Evolutionary conservation across 2,888 invertebrate species (phyloP), one percentile per base, ranked within the genome.

Genomic region (Fabriciana adippe): DNA sequence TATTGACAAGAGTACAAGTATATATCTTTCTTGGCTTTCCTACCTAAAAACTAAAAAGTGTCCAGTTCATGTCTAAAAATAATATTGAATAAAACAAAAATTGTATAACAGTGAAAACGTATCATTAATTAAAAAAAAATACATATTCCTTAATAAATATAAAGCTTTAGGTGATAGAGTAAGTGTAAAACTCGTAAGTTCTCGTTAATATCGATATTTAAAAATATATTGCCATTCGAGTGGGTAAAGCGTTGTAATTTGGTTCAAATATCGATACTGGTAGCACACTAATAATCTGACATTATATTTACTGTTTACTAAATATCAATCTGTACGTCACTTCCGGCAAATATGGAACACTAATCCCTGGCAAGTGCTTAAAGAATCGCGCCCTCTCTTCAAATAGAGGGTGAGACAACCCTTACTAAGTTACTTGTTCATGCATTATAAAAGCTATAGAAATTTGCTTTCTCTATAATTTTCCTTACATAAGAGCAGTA

Each of bases 351-450:
- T 73, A 75, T 75, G 72, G 70, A 74, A 74, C 76, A 74, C 75
- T 76, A 78, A 79, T 79, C 78, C 75, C 71, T 72, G 73, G 68
- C 72, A 73, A 74, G 78, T 75, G 75, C 74, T 71, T 69, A 72
- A 72, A 73, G 74, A 76, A 74, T 75, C 68, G 66, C 72, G 61
- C 75, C 74, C 73, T 71, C 72, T 62, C 60, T 59, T 69, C 74
- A 76, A 78, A 79, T 71, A 76, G 73, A 77, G 78, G 78, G 78
- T 71, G 66, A 14, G 53, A 59, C 35, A 41, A 41, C 72, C 68
- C 55, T 48, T 66, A 72, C 71, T 60, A 66, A 16, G 66, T 26
- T 50, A 69, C 60, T 16, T 18, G 4, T 35, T 41, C 18, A 6
- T 18, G 8, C 15, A 48, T 56, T n/a, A 18, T 18, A 51, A 45